Conservation (phyloP, 2,113 vertebrate species). For the Chloebia gouldiae region DNA sequence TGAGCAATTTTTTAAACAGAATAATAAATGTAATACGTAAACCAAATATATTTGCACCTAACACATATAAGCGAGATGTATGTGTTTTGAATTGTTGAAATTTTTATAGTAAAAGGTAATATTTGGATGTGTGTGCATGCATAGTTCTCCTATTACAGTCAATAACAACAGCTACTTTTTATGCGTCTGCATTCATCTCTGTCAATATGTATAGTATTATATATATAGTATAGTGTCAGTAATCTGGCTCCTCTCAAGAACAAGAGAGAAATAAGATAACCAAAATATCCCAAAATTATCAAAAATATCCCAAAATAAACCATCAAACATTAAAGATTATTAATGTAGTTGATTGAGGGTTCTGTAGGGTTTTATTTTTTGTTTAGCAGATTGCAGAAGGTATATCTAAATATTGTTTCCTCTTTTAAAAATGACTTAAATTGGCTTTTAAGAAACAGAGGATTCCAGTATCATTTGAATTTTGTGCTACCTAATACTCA, state of each 20-base stretch:
- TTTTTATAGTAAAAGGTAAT: background rate
- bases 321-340: background rate
- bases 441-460: background rate
- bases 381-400: background rate
- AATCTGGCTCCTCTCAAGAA: background rate
- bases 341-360: background rate
- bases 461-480: background rate
- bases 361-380: background rate
- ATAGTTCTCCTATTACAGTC: background rate
- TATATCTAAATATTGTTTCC: background rate
- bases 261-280: background rate
- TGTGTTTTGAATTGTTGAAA: background rate
- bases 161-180: background rate
- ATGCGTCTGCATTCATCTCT: background rate
- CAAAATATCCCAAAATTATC: background rate
- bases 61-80: background rate
- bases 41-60: background rate
- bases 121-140: too few species aligned
- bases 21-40: background rate
- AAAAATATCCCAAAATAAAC: background rate
- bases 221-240: background rate
- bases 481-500: background rate
- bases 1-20: background rate
- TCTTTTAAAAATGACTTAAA: background rate
- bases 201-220: background rate